Conservation (phyloP, 2,888 invertebrate species). For the Lasioglossum malachurum region DNA sequence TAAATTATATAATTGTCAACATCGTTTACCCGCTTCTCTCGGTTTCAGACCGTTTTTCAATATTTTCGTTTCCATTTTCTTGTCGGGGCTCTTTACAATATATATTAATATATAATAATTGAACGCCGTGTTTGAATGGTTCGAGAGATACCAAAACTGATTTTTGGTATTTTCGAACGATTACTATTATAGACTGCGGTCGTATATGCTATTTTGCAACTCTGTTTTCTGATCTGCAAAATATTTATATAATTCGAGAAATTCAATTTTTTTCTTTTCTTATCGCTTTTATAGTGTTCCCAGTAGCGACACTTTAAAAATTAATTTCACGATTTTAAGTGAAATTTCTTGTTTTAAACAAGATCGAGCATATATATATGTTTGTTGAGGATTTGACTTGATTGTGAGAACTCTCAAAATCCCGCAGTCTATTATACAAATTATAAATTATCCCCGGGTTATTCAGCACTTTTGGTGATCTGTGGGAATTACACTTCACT, state of each 20-base stretch:
- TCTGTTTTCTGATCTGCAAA: background rate
- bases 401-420: background rate
- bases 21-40: background rate
- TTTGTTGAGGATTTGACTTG: background rate
- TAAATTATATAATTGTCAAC: background rate
- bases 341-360: background rate
- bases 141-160: background rate
- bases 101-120: background rate
- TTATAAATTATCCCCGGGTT: background rate
- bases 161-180: background rate
- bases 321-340: background rate
- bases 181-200: slow-evolving; percentile 9
- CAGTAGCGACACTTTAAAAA: background rate
- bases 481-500: background rate
- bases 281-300: background rate
- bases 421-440: background rate
- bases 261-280: background rate
- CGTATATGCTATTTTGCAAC: background rate
- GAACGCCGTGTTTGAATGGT: background rate
- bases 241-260: background rate
- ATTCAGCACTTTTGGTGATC: background rate
- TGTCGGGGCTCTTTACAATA: background rate
- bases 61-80: background rate
- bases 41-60: background rate
- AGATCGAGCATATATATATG: background rate